Conservation (phyloP, 1,140 invertebrate genomes). For the Teleogryllus occipitalis region DNA sequence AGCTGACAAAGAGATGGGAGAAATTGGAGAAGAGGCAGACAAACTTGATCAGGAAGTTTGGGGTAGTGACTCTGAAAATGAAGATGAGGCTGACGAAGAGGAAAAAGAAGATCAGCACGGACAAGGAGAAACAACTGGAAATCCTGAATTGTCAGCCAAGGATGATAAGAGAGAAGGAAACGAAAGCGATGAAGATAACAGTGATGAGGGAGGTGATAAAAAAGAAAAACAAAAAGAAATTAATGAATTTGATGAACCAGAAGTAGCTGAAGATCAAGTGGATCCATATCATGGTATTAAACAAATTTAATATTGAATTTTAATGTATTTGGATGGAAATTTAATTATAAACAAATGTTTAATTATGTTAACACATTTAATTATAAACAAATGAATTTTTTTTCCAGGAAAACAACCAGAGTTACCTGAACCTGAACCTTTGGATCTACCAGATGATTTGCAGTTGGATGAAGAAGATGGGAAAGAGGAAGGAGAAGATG, state of each 20-base stretch:
- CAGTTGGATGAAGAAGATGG: conserved; percentile 70
- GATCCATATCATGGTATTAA: conserved; percentile 71
- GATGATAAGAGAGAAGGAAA: conserved; percentile 23
- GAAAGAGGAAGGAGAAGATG: conserved; percentile 42
- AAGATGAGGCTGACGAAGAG: conserved; percentile 35
- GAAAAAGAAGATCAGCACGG: conserved; percentile 46
- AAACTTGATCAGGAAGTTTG: conserved; percentile 61
- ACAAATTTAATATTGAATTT: not conserved
- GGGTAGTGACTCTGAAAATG: conserved; percentile 70
- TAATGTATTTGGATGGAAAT: not conserved
- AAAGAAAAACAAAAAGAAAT: conserved; percentile 59
- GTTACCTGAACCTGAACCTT: conserved; percentile 67
- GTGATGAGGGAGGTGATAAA: conserved; percentile 38
- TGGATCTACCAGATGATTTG: conserved; percentile 80
- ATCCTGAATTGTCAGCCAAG: conserved; percentile 36
- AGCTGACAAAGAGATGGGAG: conserved; percentile 91
- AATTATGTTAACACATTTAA: not conserved
- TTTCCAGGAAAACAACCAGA: conserved; percentile 49
- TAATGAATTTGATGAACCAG: conserved; percentile 68
- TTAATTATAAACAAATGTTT: not conserved
- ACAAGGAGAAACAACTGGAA: conserved; percentile 40
- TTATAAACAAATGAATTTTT: not conserved
- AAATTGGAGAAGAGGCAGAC: conserved; percentile 73
- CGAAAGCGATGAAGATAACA: conserved; percentile 30
- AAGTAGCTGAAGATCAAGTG: conserved; percentile 71